Conservation (phyloP, 1,140 invertebrate genomes). For the Aphelinus atriplicis region DNA sequence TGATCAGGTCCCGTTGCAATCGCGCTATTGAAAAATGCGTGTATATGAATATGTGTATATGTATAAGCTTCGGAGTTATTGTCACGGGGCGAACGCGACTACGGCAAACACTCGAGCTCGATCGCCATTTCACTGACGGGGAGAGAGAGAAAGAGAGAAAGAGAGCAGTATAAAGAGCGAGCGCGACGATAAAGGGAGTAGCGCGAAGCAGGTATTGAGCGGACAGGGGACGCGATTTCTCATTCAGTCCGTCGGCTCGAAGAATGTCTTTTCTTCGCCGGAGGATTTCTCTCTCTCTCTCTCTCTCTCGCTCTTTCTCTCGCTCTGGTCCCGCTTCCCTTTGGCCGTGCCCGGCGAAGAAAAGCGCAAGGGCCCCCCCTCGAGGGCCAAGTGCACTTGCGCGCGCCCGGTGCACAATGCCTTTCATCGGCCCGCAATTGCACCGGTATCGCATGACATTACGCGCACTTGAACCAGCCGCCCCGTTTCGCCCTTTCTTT, state of each 20-base stretch:
- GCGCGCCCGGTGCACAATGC: conserved; percentile 1
- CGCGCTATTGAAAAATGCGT: no score
- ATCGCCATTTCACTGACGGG: no score
- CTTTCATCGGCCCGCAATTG: conserved; percentile 5
- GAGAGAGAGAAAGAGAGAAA: background rate
- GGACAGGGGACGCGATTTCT: background rate
- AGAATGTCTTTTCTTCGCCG: background rate
- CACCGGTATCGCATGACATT: background rate
- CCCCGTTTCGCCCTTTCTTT: no score
- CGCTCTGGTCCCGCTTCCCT: no score
- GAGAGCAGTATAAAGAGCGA: background rate
- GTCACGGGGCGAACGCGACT: no score
- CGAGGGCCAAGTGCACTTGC: conserved; percentile 41
- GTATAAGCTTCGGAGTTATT: no score
- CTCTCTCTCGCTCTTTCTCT: no score
- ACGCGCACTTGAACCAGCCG: background rate
- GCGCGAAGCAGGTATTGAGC: background rate
- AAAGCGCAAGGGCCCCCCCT: conserved; percentile 18
- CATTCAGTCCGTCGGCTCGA: background rate
- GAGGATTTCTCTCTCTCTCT: no score
- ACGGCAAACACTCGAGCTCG: no score
- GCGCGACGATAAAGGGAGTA: background rate
- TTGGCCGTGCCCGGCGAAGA: background rate
- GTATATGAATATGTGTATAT: no score
- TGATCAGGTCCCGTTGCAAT: no score